A percentile compares a stretch with the other conserved stretches of the same genome.
Conservation (phyloP, 2,113 vertebrate species). For the Lamprologus sp. region DNA sequence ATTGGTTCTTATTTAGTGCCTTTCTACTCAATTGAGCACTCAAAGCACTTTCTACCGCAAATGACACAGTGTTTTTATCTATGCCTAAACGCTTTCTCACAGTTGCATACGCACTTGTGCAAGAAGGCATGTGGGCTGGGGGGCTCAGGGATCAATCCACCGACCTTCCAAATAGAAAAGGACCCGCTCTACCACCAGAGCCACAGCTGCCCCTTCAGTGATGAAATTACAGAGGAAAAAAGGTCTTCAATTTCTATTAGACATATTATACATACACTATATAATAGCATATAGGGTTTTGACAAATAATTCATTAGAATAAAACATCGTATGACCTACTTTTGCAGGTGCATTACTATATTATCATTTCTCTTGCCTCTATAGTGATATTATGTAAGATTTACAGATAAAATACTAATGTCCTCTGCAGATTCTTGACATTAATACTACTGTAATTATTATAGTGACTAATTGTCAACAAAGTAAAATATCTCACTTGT, state of each 20-base stretch:
- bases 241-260: neutral
- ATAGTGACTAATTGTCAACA: neutral
- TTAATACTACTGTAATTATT: neutral
- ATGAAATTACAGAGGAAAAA: neutral
- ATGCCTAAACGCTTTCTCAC: neutral
- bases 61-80: neutral
- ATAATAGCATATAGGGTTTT: neutral
- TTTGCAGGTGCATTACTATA: constrained; percentile 1
- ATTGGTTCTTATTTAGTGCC: neutral
- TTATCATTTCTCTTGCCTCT: constrained; percentile 4
- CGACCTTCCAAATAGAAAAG: neutral
- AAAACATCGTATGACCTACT: constrained; percentile 21
- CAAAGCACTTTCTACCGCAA: neutral
- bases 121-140: neutral
- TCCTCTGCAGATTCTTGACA: neutral
- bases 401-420: neutral
- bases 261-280: neutral
- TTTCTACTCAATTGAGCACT: neutral
- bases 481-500: neutral
- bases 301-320: constrained; percentile 18
- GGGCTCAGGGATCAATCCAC: neutral
- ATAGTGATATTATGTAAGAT: neutral
- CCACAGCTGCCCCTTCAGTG: neutral
- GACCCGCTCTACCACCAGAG: neutral
- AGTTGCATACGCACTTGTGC: neutral